phyloP scores from a whole-genome alignment of 1,140 invertebrate genomes.

The Gryllus bimaculatus region DNA sequence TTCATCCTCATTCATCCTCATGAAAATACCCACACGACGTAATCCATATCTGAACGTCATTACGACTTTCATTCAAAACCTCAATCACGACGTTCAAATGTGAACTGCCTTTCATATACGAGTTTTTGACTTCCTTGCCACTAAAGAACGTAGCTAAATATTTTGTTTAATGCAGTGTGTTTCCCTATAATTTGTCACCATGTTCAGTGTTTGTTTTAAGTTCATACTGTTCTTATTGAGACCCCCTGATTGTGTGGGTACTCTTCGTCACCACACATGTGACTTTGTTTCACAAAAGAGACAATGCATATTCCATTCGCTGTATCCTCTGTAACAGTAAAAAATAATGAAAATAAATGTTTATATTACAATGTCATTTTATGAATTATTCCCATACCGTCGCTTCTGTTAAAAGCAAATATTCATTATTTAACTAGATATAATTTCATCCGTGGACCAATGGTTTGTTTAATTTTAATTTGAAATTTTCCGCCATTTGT shows the following conservation, averaged over 20 bases:
- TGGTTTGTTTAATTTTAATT: too few relatives aligned
- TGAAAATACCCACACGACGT: not conserved
- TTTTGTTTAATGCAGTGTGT: not conserved
- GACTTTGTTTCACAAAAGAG: not conserved
- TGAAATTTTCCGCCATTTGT: too few relatives aligned
- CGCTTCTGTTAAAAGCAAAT: too few relatives aligned
- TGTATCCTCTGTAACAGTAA: conserved; percentile 4
- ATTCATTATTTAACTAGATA: too few relatives aligned
- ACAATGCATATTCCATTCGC: not conserved
- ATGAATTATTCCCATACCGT: not conserved
- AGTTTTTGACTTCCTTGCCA: not conserved
- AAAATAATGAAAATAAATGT: not conserved
- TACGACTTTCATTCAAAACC: too few relatives aligned
- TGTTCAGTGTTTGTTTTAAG: not conserved
- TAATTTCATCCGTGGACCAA: too few relatives aligned
- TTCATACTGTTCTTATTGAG: not conserved
- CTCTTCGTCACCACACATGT: not conserved
- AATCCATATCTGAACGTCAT: not conserved
- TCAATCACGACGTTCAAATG: not conserved
- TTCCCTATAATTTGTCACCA: not conserved
- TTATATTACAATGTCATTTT: not conserved
- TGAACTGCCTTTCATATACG: not conserved
- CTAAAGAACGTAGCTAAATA: not conserved
- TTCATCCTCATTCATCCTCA: not conserved
- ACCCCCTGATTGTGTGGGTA: not conserved